Evolutionary conservation across 2,797 vertebrate species (phyloP), one percentile per base, ranked within the genome.

Genomic region (Danio tinwini): DNA sequence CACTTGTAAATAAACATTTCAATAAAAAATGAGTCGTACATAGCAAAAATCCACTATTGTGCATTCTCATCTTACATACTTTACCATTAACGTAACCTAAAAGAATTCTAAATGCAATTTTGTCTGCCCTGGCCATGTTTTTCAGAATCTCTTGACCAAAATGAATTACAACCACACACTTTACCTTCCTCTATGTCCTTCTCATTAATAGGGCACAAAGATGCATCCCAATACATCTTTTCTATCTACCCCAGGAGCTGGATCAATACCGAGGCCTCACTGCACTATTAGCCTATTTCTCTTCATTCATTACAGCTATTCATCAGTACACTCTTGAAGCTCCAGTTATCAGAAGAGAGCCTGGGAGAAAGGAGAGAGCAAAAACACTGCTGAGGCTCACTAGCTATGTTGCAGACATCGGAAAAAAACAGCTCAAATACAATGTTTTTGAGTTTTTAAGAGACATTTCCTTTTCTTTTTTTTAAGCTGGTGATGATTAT

Each of bases 291-390:
- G n/a, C 17, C 9, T 13, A 53, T 76, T 85, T 69, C 69, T 68
- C 52, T 62, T 42, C 52, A 76, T 76, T 84, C 81, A 82, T 70
- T 82, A 74, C 16, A 76, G 29, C 67, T 72, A 64, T 76, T 73
- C 67, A 72, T 76, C 69, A 65, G 69, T 40, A 75, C 49, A 52
- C 62, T 61, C 52, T 74, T 19, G 49, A 52, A 59, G 29, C 56
- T 81, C 5, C 9, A 11, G 45, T 63, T 63, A 58, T 77, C 37
- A 45, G 14, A 80, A 11, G 52, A 69, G 45, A 59, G 45, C 12
- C 62, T 8, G 19, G 17, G 12, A 68, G 62, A 4, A 12, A 47
- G 29, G 29, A 29, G 10, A 45, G 56, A 47, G 19, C 42, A 75
- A 16, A 76, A 63, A 39, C 16, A 77, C 11, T 39, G 68, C 5